These are phyloP conservation scores for Penaeus japonicus DNA, from an alignment of 1,140 invertebrate genomes.

Conservation along the genomic window DNA sequence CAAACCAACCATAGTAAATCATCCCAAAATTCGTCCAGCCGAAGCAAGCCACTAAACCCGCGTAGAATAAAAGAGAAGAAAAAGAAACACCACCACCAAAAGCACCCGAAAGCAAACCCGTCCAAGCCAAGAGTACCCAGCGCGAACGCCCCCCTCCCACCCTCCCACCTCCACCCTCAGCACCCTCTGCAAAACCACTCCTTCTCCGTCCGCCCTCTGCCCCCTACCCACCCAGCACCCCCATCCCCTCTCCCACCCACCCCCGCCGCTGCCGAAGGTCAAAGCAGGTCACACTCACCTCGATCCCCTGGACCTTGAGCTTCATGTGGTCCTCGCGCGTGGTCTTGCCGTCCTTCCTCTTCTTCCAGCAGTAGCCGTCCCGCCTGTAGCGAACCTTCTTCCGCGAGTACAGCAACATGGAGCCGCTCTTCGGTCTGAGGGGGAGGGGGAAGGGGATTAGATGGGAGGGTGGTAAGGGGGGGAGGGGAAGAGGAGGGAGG, in stretches of 20 bases:
- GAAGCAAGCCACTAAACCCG: too few species aligned
- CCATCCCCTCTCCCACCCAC: background rate
- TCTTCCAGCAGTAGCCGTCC: constrained; percentile 99
- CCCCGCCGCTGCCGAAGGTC: background rate
- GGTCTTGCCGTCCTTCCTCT: constrained; percentile 96
- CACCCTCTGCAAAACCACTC: background rate
- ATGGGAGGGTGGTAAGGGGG: too few species aligned
- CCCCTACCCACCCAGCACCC: background rate
- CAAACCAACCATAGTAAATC: too few species aligned
- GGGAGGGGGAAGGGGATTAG: constrained; percentile 30
- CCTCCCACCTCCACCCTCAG: background rate
- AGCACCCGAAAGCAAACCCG: too few species aligned
- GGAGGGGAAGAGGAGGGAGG: too few species aligned
- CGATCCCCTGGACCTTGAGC: constrained; percentile 94
- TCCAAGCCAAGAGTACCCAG: background rate
- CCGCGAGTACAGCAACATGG: constrained; percentile 94
- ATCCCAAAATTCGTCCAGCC: too few species aligned
- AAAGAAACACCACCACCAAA: too few species aligned
- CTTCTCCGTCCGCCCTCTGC: background rate
- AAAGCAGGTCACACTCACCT: constrained; percentile 72
- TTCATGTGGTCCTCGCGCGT: constrained; percentile 99
- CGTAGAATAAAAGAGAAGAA: too few species aligned
- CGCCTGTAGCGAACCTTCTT: constrained; percentile 95
- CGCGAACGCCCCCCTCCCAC: background rate
- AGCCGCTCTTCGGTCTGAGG: constrained; percentile 92